Base-by-base conservation (phyloP, 2,888 invertebrate species). In the Pterostichus madidus region DNA sequence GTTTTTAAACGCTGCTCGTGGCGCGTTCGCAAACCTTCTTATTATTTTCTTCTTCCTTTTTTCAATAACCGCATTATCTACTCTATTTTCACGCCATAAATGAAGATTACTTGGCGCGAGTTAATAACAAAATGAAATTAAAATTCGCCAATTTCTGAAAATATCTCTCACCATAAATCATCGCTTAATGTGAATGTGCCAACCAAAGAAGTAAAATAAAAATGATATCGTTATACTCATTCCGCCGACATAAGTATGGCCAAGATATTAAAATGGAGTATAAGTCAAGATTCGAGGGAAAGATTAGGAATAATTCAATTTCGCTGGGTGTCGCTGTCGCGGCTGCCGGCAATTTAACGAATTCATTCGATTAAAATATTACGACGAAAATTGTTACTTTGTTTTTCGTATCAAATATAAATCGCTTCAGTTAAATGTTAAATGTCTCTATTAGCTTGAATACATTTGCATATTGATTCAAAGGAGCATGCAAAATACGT, bases 251-350 rank as follows among this genome's bases (percentile, higher is more conserved):
- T 56, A 56, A 79, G 68, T 68, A 49, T n/a, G 31, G 52, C 52
- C 35, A 10, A 83, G 84, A 84, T 84, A 83, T 85, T 86, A 85
- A 84, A 83, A 61, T 83, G 83, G 85, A 84, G 84, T 85, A 86
- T 86, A 86, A 86, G 85, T 86, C 86, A 86, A 86, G 86, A 86
- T 86, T 86, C 85, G 81, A 84, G 84, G 78, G 73, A 61, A 81
- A 85, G 86, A 86, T 86, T 86, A 85, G 84, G 83, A 85, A 86
- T 86, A 86, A 86, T 86, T 86, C 86, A 86, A 86, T 86, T 86
- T 86, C 52, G 32, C 15, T 52, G 11, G 49, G n/a, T 73, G 73
- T 73, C 24, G 24, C 24, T 24, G 24, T 24, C 75, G 75, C 24
- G 49, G 71, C 6, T 17, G 53, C n/a, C 11, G 52, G 24, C 75